A percentile compares a stretch with the other conserved stretches of the same genome.
Conservation (phyloP, 1,140 invertebrate species). For the Acyrthosiphon pisum region DNA sequence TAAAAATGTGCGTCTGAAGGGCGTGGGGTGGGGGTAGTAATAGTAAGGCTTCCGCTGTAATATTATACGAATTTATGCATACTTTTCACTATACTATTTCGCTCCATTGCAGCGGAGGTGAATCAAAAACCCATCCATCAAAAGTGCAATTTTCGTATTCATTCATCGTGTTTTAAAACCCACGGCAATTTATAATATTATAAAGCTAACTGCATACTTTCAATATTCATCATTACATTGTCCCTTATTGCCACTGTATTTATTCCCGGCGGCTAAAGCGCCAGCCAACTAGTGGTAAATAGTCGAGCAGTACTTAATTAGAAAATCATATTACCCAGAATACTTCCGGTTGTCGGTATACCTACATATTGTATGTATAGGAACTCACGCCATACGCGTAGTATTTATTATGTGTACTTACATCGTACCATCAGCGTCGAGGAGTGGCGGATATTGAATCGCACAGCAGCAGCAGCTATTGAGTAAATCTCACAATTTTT, state of each 20-base stretch:
- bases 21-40: neutral
- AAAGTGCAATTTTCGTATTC: conserved; percentile 30
- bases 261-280: no score
- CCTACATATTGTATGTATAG: neutral
- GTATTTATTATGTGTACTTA: conserved; percentile 4
- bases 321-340: neutral
- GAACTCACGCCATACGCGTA: neutral
- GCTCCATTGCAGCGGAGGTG: neutral
- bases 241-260: neutral
- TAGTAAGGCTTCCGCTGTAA: neutral
- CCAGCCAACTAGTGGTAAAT: neutral
- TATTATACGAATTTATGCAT: conserved; percentile 39
- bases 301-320: neutral
- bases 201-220: neutral
- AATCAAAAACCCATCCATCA: conserved; percentile 44
- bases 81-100: neutral
- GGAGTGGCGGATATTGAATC: neutral
- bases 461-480: neutral
- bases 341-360: neutral
- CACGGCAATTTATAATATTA: no score
- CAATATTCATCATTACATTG: neutral
- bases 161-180: neutral
- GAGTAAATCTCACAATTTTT: neutral
- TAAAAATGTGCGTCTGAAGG: neutral
- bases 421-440: neutral